Evolutionary conservation across 2,888 invertebrate genomes (phyloP).

Genomic region (Glaucopsyche alexis): DNA sequence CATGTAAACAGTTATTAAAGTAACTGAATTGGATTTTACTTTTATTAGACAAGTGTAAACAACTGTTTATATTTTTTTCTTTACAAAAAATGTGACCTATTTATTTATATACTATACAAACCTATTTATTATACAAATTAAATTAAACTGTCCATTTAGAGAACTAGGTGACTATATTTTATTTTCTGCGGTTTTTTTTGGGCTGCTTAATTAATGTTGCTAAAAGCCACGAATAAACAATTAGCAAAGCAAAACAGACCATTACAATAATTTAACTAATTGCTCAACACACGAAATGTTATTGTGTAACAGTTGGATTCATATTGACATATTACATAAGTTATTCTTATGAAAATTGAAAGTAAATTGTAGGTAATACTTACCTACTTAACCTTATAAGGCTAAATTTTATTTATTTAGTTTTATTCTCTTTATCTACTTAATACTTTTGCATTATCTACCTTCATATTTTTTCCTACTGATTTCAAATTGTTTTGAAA

Average conservation of each 20-base stretch:
- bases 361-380: constrained; percentile 7
- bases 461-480: too few relatives aligned
- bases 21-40: background rate
- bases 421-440: too few relatives aligned
- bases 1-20: background rate
- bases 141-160: background rate
- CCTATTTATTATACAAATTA: background rate
- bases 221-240: background rate
- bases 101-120: too few relatives aligned
- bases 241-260: background rate
- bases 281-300: background rate
- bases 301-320: background rate
- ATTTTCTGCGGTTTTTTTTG: background rate
- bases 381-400: constrained; percentile 4
- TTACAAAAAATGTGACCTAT: too few relatives aligned
- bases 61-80: background rate
- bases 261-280: constrained; percentile 13
- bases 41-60: background rate
- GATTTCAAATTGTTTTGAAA: too few relatives aligned
- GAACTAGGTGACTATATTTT: background rate
- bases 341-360: constrained; percentile 15
- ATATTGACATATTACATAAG: constrained; percentile 16
- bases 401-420: background rate
- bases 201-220: background rate
- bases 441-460: too few relatives aligned